Evolutionary conservation across 2,113 vertebrate genomes (phyloP), one percentile per base, ranked within the genome.

Genomic region (Myotis yumanensis): DNA sequence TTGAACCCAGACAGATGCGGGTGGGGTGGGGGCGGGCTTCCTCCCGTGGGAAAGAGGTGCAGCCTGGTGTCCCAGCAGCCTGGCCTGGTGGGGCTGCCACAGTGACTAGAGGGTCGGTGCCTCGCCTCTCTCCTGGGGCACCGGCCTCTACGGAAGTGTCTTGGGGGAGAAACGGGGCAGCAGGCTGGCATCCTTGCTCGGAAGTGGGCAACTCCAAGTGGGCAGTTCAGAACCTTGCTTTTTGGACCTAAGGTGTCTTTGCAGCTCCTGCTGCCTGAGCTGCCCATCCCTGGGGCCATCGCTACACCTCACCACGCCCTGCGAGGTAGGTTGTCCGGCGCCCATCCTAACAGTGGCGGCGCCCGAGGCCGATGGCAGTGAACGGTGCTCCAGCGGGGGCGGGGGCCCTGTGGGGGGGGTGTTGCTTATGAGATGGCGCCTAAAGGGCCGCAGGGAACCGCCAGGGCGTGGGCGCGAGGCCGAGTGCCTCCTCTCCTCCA

Each of bases 281-380:
- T 68, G 86, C 66, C 76, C 18, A 0, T 64, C 90, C 57, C 85
- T 57, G 30, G 64, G 43, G 69, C 11, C 9, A 57, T 52, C 23
- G 4, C 73, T 54, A 40, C 85, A 35, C 85, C 92, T 95, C 95
- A 83, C 72, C 23, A 30, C 15, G 80, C 95, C 86, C 95, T 75
- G 92, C 69, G 96, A 97, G 96, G 97, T 96, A 97, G 95, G 94
- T 96, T 77, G 86, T 92, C 94, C 43, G 11, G 86, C 91, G 76
- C 94, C 82, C 92, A 22, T 54, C 90, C 89, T 48, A 40, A 22
- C 57, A 64, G 62, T 20, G 54, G 54, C 28, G 66, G 54, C 28
- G 66, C 95, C 81, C n/a, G 35, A 17, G 79, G 92, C 93, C 80
- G 94, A 86, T 96, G 97, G 97, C 97, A 96, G 97, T 94, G 89